These are phyloP conservation scores for Pseudomyrmex cubaensis DNA, from an alignment of 1,140 invertebrate species.

Conservation along the genomic window DNA sequence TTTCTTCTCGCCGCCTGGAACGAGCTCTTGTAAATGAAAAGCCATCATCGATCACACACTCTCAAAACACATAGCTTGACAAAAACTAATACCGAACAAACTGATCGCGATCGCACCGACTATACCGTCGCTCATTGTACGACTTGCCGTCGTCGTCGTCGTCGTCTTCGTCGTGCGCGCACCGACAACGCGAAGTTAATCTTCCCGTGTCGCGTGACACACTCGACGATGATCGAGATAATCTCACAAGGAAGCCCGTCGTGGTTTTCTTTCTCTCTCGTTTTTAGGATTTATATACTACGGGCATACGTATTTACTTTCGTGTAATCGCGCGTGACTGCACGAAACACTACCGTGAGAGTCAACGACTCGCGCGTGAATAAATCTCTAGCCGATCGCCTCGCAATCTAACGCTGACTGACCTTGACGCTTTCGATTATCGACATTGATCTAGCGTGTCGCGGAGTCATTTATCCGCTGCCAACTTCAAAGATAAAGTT, in stretches of 20 bases:
- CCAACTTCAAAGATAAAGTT: no score
- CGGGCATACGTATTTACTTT: background rate
- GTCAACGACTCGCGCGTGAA: no score
- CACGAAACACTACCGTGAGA: background rate
- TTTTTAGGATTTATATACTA: no score
- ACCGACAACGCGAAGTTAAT: no score
- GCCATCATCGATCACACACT: slow-evolving; percentile 28
- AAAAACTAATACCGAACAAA: slow-evolving; percentile 79
- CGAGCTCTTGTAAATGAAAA: slow-evolving; percentile 75
- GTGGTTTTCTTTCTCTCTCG: no score
- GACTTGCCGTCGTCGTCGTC: slow-evolving; percentile 19
- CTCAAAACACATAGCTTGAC: slow-evolving; percentile 42
- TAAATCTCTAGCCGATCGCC: no score
- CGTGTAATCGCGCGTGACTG: slow-evolving; percentile 5
- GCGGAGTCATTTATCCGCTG: background rate
- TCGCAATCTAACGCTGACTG: background rate
- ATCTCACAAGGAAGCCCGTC: no score
- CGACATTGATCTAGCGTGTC: background rate
- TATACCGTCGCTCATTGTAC: slow-evolving; percentile 82
- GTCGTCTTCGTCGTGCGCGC: background rate
- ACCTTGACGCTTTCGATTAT: background rate
- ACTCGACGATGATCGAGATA: slow-evolving; percentile 1
- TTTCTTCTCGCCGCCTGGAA: slow-evolving; percentile 81
- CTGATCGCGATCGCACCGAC: slow-evolving; percentile 82
- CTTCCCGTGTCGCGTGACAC: background rate